Evolutionary conservation across 2,888 invertebrate genomes (phyloP).

Genomic region (Drosophila seclusa): DNA sequence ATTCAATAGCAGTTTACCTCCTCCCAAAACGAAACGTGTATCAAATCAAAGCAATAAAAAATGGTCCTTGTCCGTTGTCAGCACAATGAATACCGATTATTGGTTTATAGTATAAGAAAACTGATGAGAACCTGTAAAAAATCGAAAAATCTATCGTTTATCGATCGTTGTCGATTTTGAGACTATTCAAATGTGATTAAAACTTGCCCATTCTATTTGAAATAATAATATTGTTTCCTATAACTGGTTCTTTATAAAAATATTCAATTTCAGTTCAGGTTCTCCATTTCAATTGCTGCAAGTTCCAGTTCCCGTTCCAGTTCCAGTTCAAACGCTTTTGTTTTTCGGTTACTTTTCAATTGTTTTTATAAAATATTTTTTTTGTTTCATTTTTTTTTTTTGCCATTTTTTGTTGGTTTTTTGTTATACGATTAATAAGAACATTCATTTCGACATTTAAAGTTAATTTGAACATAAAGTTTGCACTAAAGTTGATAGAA

Average conservation of each 20-base stretch:
- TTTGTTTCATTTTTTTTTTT: constrained; percentile 47
- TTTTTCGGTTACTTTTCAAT: constrained; percentile 55
- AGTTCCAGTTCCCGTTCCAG: too few relatives aligned
- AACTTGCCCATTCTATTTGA: not conserved
- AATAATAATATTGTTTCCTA: not conserved
- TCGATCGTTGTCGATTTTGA: not conserved
- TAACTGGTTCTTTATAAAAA: not conserved
- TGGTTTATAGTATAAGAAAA: not conserved
- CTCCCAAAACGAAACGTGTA: constrained; percentile 15
- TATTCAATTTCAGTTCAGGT: not conserved
- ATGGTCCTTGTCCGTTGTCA: constrained; percentile 27
- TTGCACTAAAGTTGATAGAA: constrained; percentile 76
- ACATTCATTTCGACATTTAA: constrained; percentile 80
- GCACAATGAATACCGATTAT: not conserved
- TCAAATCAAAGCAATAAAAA: constrained; percentile 52
- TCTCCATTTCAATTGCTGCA: not conserved
- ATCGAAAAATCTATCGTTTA: not conserved
- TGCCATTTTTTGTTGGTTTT: constrained; percentile 26
- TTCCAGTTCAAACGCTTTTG: constrained; percentile 4
- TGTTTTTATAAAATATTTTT: constrained; percentile 73
- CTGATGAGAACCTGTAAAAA: not conserved
- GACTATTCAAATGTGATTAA: not conserved
- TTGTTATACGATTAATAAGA: constrained; percentile 69
- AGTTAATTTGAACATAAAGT: constrained; percentile 79
- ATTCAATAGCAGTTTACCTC: constrained; percentile 38